phyloP scores from a whole-genome alignment of 2,888 invertebrate species.

The Parthenolecanium corni region DNA sequence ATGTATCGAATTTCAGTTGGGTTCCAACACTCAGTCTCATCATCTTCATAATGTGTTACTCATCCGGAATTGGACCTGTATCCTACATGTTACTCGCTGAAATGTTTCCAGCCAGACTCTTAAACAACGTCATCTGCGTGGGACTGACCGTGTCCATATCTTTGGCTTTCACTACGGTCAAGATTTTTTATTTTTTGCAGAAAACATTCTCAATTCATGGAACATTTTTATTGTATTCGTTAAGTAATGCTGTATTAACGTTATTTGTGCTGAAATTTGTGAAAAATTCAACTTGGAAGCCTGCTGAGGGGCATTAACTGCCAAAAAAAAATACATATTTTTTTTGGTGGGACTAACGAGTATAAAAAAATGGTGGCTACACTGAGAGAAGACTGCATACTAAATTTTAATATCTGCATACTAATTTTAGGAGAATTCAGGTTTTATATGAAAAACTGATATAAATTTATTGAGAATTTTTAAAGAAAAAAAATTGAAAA shows the following conservation, averaged over 20 bases:
- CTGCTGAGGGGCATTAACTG: too few relatives aligned
- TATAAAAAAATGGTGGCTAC: too few relatives aligned
- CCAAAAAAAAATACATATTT: too few relatives aligned
- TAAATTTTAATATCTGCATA: too few relatives aligned
- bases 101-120: conserved; percentile 1
- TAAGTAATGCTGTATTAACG: not conserved
- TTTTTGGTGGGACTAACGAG: too few relatives aligned
- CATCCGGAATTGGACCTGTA: not conserved
- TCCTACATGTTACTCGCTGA: not conserved
- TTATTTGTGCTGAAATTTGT: conserved; percentile 4
- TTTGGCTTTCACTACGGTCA: not conserved
- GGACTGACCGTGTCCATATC: not conserved
- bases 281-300: not conserved
- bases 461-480: too few relatives aligned
- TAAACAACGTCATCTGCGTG: not conserved
- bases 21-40: not conserved
- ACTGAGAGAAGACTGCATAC: too few relatives aligned
- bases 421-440: too few relatives aligned
- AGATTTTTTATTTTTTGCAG: not conserved
- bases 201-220: not conserved
- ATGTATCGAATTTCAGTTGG: not conserved
- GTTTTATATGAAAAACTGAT: too few relatives aligned
- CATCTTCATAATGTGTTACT: not conserved
- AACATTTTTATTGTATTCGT: not conserved
- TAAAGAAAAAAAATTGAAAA: too few relatives aligned